phyloP scores from a whole-genome alignment of 2,113 vertebrate genomes.

The Sigmodon hispidus region DNA sequence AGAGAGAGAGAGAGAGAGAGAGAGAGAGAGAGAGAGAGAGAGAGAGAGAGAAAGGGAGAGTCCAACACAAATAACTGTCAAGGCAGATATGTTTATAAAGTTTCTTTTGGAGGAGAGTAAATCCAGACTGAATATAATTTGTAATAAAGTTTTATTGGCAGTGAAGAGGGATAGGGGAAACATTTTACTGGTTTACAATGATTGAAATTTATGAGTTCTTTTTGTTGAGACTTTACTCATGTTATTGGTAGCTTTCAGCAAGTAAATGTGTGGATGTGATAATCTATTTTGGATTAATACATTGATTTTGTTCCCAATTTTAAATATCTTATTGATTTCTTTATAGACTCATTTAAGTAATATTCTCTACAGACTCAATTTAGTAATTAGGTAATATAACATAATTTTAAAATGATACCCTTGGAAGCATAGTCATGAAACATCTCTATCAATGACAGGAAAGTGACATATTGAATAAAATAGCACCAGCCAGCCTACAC shows the following conservation, averaged over 20 bases:
- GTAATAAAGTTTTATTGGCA: constrained; percentile 65
- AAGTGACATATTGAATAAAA: neutral
- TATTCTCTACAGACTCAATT: neutral
- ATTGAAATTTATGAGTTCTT: constrained; percentile 50
- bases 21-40: too few species aligned
- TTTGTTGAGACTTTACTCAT: constrained; percentile 60
- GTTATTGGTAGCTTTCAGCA: neutral
- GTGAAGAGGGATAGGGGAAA: constrained; percentile 30
- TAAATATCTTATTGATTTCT: neutral
- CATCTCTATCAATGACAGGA: neutral
- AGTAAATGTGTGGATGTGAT: neutral
- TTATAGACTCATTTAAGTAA: neutral
- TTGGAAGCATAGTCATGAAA: constrained; percentile 1
- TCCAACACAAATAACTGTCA: neutral
- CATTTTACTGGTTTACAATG: constrained; percentile 57
- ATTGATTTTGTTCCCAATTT: neutral
- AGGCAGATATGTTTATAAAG: constrained; percentile 42
- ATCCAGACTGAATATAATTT: constrained; percentile 55
- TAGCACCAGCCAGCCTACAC: neutral
- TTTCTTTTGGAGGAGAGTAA: constrained; percentile 57
- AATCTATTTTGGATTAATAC: neutral
- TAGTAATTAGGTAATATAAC: neutral
- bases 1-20: neutral
- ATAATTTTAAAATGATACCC: neutral
- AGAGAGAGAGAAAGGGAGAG: too few species aligned